Evolutionary conservation across 2,113 vertebrate species (phyloP).

Genomic region (Uropsilus gracilis): DNA sequence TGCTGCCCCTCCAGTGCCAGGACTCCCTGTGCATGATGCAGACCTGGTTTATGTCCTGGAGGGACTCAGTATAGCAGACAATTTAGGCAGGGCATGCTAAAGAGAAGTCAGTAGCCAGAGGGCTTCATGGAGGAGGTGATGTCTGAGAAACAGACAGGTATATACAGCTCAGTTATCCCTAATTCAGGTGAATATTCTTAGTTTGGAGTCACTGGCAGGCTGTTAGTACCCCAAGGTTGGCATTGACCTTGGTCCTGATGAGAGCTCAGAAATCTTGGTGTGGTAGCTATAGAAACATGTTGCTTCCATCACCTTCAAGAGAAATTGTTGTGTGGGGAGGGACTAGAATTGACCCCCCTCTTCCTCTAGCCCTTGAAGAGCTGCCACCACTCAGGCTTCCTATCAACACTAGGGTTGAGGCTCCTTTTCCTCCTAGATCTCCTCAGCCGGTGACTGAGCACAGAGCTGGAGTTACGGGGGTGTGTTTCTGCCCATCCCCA

Average conservation of each 20-base stretch:
- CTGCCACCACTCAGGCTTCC: too few species aligned
- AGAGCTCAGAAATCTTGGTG: too few species aligned
- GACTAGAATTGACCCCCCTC: background rate
- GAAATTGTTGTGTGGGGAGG: background rate
- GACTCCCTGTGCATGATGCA: background rate
- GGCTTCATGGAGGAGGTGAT: background rate
- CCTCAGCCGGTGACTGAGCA: background rate
- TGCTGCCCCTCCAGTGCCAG: background rate
- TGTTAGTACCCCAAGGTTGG: background rate
- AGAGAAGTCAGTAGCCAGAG: background rate
- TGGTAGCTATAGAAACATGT: too few species aligned
- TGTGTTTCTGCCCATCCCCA: background rate
- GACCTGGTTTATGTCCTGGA: background rate
- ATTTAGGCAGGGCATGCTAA: background rate
- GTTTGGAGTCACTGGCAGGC: background rate
- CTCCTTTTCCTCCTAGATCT: background rate
- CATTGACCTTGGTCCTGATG: background rate
- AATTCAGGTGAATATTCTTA: background rate
- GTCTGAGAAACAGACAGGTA: background rate
- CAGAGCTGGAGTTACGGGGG: fast-evolving
- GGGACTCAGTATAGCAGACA: background rate
- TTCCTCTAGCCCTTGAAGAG: too few species aligned
- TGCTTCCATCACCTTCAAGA: too few species aligned
- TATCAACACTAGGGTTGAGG: background rate
- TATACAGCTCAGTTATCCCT: background rate